Conservation (phyloP, 2,113 vertebrate species). For the Sprattus sprattus region DNA sequence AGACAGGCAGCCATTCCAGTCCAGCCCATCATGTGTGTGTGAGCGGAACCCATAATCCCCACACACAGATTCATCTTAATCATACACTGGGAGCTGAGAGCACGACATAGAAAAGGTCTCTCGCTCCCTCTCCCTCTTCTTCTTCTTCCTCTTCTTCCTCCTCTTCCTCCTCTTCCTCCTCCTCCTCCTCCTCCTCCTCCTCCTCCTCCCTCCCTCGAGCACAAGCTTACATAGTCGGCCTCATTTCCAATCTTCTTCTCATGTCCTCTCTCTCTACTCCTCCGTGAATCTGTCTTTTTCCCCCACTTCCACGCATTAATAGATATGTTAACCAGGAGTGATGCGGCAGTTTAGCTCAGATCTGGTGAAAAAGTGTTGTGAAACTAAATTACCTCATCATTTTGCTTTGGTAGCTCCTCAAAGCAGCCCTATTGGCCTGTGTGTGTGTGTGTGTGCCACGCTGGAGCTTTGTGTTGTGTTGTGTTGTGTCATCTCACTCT, state of each 20-base stretch:
- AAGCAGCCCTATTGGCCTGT: neutral
- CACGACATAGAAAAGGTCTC: neutral
- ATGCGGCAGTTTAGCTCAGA: neutral
- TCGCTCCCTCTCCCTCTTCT: neutral
- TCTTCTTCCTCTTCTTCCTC: too few relatives aligned
- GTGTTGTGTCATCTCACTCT: neutral
- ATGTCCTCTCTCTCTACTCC: neutral
- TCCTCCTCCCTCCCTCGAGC: too few relatives aligned
- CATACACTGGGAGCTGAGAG: neutral
- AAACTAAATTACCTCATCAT: neutral
- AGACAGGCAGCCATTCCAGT: neutral
- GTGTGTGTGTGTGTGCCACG: neutral
- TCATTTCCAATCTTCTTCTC: neutral
- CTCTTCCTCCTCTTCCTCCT: too few relatives aligned
- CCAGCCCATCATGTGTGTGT: neutral
- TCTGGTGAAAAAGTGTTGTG: neutral
- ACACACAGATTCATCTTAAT: neutral
- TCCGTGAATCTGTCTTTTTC: neutral
- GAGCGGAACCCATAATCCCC: neutral
- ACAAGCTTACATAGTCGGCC: too few relatives aligned
- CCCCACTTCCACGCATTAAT: neutral
- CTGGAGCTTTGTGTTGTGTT: neutral
- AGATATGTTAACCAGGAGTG: slow-evolving; percentile 3
- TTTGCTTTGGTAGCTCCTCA: neutral
- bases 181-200: too few relatives aligned